phyloP scores from a whole-genome alignment of 2,888 invertebrate genomes.

The Automeris io region DNA sequence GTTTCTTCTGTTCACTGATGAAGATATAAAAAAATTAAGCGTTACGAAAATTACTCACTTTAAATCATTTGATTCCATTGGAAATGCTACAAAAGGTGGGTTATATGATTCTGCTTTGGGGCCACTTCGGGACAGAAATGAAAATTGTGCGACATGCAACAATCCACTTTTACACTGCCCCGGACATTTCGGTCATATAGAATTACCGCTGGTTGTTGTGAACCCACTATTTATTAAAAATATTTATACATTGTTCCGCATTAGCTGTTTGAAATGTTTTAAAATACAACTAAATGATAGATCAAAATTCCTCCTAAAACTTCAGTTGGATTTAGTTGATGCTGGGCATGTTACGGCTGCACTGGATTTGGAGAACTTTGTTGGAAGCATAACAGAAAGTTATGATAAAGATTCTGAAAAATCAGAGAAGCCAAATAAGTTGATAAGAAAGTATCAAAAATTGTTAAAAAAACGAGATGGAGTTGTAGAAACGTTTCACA shows the following conservation, averaged over 20 bases:
- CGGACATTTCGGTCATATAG: constrained; percentile 97
- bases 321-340: constrained; percentile 84
- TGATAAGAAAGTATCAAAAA: constrained; percentile 58
- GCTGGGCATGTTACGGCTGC: constrained; percentile 85
- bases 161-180: constrained; percentile 82
- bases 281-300: constrained; percentile 78
- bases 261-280: constrained; percentile 84
- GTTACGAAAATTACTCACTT: constrained; percentile 88
- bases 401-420: constrained; percentile 47
- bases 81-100: constrained; percentile 90
- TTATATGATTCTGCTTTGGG: constrained; percentile 92
- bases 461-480: constrained; percentile 44
- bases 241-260: constrained; percentile 80
- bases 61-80: constrained; percentile 87
- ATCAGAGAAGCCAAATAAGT: constrained; percentile 60
- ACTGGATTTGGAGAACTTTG: constrained; percentile 77
- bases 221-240: constrained; percentile 93
- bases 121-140: constrained; percentile 78
- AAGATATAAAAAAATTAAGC: constrained; percentile 88
- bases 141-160: constrained; percentile 89
- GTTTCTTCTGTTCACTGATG: constrained; percentile 85
- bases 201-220: constrained; percentile 89
- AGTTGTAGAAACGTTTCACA: constrained; percentile 46
- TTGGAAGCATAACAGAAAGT: constrained; percentile 47
- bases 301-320: constrained; percentile 76